Conservation (phyloP, 2,888 invertebrate species). For the Acrobasis suavella region DNA sequence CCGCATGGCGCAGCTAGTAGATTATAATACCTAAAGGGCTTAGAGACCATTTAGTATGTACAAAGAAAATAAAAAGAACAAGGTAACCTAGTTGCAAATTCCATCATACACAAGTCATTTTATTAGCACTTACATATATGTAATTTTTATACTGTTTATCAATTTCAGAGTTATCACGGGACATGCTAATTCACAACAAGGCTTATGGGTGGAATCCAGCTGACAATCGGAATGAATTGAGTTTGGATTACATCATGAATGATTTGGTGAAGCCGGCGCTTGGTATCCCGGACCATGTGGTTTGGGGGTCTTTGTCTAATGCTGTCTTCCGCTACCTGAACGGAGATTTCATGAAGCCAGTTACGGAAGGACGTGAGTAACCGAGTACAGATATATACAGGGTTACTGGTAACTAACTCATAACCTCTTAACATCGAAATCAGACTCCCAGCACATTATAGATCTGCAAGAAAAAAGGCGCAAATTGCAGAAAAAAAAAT, state of each 20-base stretch:
- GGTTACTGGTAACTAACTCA: too few relatives aligned
- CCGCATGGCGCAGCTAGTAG: too few relatives aligned
- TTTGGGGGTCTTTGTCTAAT: conserved; percentile 85
- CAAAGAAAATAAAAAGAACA: too few relatives aligned
- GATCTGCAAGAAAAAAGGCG: too few relatives aligned
- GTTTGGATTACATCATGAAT: conserved; percentile 86
- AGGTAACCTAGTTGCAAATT: neutral
- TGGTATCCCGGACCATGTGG: conserved; percentile 83
- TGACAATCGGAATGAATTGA: conserved; percentile 37
- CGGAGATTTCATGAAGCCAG: conserved; percentile 92
- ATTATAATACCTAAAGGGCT: too few relatives aligned
- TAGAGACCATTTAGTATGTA: too few relatives aligned
- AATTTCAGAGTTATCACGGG: conserved; percentile 57
- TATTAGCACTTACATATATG: neutral
- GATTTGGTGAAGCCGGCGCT: conserved; percentile 85
- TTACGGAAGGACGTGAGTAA: conserved; percentile 77
- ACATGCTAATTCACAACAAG: conserved; percentile 59
- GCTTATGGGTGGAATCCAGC: conserved; percentile 37
- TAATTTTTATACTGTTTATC: conserved; percentile 12
- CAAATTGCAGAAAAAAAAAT: too few relatives aligned
- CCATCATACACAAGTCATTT: conserved; percentile 2
- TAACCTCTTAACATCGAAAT: too few relatives aligned
- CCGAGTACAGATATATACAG: neutral
- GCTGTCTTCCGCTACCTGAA: conserved; percentile 83
- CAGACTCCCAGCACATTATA: too few relatives aligned